Conservation (phyloP, 1,140 invertebrate genomes). For the Rhyzopertha dominica region DNA sequence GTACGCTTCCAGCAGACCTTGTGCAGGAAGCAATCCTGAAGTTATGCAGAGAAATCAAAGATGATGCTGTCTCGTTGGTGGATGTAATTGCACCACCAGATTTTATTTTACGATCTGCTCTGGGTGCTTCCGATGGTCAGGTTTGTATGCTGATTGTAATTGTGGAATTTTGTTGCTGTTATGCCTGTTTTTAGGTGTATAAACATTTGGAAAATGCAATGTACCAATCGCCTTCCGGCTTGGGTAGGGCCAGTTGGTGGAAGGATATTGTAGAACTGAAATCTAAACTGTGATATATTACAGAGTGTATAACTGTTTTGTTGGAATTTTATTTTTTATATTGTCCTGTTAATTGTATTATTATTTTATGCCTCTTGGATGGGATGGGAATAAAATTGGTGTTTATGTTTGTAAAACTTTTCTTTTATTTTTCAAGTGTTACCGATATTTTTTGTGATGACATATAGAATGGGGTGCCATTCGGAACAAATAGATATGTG, state of each 20-base stretch:
- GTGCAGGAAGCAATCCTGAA: slow-evolving; percentile 55
- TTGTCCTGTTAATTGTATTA: no score
- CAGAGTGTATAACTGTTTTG: no score
- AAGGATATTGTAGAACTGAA: slow-evolving; percentile 51
- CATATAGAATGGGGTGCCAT: no score
- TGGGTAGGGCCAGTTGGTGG: slow-evolving; percentile 57
- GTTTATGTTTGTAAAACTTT: no score
- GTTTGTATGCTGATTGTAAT: slow-evolving; percentile 12
- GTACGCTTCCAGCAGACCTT: slow-evolving; percentile 45
- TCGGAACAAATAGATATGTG: no score
- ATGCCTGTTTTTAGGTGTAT: slow-evolving; percentile 52
- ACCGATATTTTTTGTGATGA: no score
- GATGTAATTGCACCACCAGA: slow-evolving; percentile 71
- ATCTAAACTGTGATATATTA: no score
- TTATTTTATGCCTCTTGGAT: no score
- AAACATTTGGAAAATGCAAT: slow-evolving; percentile 55
- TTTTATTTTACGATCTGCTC: slow-evolving; percentile 69
- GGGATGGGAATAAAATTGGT: no score
- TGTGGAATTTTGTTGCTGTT: neutral
- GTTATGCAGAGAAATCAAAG: slow-evolving; percentile 61
- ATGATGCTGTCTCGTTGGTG: slow-evolving; percentile 65
- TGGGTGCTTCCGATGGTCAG: slow-evolving; percentile 65
- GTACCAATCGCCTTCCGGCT: slow-evolving; percentile 50
- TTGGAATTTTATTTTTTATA: no score
- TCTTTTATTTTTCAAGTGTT: no score